Evolutionary conservation across 2,888 invertebrate species (phyloP), one percentile per base, ranked within the genome.

Genomic region (Eulithis testata): DNA sequence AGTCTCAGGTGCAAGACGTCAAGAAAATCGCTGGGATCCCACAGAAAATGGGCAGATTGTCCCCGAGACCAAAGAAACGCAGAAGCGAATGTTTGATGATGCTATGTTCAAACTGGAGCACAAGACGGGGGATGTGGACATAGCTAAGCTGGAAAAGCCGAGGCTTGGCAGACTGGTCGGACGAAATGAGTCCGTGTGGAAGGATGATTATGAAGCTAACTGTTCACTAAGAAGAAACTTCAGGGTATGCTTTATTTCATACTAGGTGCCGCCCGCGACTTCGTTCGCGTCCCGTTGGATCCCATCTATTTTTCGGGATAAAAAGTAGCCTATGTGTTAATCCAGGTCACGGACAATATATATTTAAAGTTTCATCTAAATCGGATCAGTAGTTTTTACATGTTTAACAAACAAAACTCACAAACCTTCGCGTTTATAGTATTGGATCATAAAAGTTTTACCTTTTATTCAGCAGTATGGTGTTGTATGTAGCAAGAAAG

Each of bases 21-120:
- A 99, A 88, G 99, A 99, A 87, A 98, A 98, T 85, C 94, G 99
- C 73, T 99, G 99, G 99, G 99, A 99, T 90, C 99, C 99, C 0
- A 95, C 96, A 43, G 96, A 98, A 76, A 99, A 99, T 93, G 99
- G 97, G 55, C 99, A 99, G 84, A 95, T 98, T 64, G 97, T 98
- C 0, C 97, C 98, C 0, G 98, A 98, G 81, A 98, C 98, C 0
- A 98, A 98, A 82, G 97, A 98, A 84, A 95, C 96, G 0, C 98
- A 97, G 78, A 97, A 97, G 76, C 95, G 96, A 65, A 89, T 99
- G 65, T 98, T 97, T 76, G 97, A 98, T 76, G 99, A 99, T 95
- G 96, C 99, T 6, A 99, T 99, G 99, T 99, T 97, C 86, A 98
- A 97, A 84, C 91, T 99, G 73, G 99, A 99, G 83, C 99, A 99